A percentile compares a stretch with the other conserved stretches of the same genome.
phyloP scores from a whole-genome alignment of 2,888 invertebrate genomes.

The Pseudococcus jackbeardsleyi region DNA sequence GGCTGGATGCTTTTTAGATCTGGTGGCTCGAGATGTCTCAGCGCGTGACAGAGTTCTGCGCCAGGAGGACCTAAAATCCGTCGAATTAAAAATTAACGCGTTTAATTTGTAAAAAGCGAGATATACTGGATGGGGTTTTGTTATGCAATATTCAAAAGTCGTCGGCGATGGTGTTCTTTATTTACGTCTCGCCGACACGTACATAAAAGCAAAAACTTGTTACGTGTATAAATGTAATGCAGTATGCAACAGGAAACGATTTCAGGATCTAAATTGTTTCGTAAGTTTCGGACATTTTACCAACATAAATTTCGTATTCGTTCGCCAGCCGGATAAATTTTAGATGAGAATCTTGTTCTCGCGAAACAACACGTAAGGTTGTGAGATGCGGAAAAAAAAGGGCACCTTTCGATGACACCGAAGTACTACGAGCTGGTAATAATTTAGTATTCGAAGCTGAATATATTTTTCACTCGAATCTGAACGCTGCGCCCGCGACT shows the following conservation, averaged over 20 bases:
- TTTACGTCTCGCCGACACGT: background rate
- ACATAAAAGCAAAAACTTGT: slow-evolving; percentile 33
- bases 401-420: slow-evolving; percentile 24
- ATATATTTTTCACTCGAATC: slow-evolving; percentile 55
- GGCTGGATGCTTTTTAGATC: background rate
- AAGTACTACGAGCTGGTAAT: slow-evolving; percentile 52
- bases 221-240: slow-evolving; percentile 21
- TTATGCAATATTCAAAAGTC: slow-evolving; percentile 9
- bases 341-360: slow-evolving; percentile 18
- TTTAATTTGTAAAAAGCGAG: slow-evolving; percentile 30
- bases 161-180: background rate
- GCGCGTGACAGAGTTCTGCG: background rate
- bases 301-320: slow-evolving; percentile 32
- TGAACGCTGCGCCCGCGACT: background rate
- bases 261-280: slow-evolving; percentile 16
- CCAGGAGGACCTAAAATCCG: background rate
- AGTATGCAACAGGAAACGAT: slow-evolving; percentile 4
- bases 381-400: slow-evolving; percentile 7
- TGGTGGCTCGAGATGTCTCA: background rate
- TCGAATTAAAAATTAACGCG: background rate
- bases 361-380: background rate
- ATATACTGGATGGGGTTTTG: background rate
- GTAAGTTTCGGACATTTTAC: slow-evolving; percentile 41
- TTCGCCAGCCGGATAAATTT: slow-evolving; percentile 24
- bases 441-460: slow-evolving; percentile 61